Evolutionary conservation across 2,113 vertebrate genomes (phyloP).

Genomic region (Sprattus sprattus): DNA sequence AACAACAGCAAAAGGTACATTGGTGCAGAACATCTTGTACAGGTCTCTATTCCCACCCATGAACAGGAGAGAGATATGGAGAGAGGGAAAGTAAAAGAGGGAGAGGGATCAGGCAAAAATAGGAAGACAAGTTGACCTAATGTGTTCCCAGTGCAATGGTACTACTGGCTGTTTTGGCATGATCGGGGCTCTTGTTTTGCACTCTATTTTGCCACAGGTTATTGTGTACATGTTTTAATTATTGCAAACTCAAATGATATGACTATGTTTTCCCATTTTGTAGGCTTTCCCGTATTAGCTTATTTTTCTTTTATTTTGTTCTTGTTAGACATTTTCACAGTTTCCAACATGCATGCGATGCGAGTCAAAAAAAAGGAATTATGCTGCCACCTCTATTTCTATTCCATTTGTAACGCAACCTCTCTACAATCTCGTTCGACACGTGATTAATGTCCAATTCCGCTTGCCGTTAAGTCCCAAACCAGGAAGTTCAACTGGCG

Average conservation of each 20-base stretch:
- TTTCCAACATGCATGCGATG: neutral
- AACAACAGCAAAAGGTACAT: neutral
- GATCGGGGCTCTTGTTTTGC: no score
- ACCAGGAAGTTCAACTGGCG: slow-evolving; percentile 22
- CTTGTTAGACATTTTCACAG: neutral
- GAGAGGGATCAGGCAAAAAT: no score
- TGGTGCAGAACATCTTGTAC: neutral
- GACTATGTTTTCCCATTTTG: neutral
- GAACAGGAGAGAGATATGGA: no score
- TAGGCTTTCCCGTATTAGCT: neutral
- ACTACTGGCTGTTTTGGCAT: no score
- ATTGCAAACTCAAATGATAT: neutral
- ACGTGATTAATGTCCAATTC: slow-evolving; percentile 19
- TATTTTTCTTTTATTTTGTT: neutral
- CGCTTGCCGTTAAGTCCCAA: slow-evolving; percentile 35
- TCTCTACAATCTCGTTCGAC: neutral
- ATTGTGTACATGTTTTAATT: neutral
- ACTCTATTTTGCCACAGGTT: no score
- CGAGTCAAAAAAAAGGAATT: neutral
- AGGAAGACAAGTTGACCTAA: no score
- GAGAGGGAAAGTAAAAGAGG: no score
- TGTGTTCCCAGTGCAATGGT: no score
- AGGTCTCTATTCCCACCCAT: neutral
- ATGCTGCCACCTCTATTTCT: neutral
- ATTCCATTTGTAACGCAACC: neutral